These are phyloP conservation scores for Crypturellus tataupa DNA, from an alignment of 2,797 vertebrate species.

Conservation along the genomic window DNA sequence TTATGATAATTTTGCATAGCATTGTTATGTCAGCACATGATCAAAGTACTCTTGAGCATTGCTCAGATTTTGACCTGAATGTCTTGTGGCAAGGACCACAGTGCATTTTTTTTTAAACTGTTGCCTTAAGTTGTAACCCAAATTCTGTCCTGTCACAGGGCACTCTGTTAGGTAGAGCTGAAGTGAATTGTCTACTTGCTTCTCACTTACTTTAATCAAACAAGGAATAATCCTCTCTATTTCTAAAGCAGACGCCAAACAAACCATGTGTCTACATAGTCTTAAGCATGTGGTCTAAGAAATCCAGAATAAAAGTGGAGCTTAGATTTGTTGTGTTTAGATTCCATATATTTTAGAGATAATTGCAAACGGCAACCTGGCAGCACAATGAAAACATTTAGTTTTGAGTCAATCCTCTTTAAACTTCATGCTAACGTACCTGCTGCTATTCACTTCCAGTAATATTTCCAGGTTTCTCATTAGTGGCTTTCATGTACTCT, in stretches of 20 bases:
- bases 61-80: background rate
- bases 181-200: background rate
- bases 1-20: background rate
- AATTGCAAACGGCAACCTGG: background rate
- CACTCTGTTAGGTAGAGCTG: background rate
- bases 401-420: background rate
- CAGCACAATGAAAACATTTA: background rate
- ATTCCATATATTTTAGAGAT: background rate
- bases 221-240: background rate
- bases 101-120: background rate
- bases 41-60: background rate
- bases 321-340: background rate
- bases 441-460: constrained; percentile 33
- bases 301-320: constrained; percentile 5
- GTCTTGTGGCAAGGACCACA: background rate
- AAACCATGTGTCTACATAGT: background rate
- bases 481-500: constrained; percentile 28
- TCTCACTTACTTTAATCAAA: background rate
- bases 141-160: background rate
- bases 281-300: background rate
- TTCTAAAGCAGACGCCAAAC: background rate
- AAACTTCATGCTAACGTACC: background rate
- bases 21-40: background rate
- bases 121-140: background rate
- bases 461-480: constrained; percentile 46